Evolutionary conservation across 2,797 vertebrate genomes (phyloP), one percentile per base, ranked within the genome.

Genomic region (Diceros bicornis): DNA sequence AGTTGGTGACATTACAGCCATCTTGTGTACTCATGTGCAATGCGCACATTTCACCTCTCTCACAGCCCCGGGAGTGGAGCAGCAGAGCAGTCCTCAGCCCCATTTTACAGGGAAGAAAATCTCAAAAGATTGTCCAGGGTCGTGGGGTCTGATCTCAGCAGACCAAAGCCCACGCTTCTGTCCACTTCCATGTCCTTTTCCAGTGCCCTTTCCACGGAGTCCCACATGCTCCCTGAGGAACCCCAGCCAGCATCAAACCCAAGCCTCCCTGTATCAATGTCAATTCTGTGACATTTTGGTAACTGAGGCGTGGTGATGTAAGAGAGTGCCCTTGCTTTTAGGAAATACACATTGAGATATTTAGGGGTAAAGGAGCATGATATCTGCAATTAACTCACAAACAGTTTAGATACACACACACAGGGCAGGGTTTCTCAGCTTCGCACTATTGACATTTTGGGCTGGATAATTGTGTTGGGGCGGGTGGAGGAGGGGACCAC

Each of bases 371-470:
- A 72, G 62, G 34, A 50, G 29, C 34, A 27, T 75, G 1, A 0
- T 6, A 1, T 86, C 52, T 69, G 18, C 34, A 61, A 41, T 12
- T 29, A 69, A 57, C 21, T 59, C 57, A 27, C 32, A 41, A 37
- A 81, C 37, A n/a, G 2, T 85, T 81, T 20, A 78, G 25, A 66
- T 3, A 32, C 6, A 41, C 11, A 66, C 25, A 18, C 21, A 29
- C 37, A 77, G 0, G 41, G 34, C 62, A 37, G 72, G 9, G 64
- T 55, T 71, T 61, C 74, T 66, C 64, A 64, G 0, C 61, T 50
- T 0, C 0, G 34, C 16, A 25, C 34, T 7, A 32, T 0, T 23
- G 59, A 37, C 44, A 11, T 55, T 69, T 4, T 10, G 44, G 41
- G 32, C 25, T 32, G 34, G 29, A 47, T 52, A 12, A 59, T 68